Conservation (phyloP, 2,888 invertebrate species). For the Endomychus coccineus region DNA sequence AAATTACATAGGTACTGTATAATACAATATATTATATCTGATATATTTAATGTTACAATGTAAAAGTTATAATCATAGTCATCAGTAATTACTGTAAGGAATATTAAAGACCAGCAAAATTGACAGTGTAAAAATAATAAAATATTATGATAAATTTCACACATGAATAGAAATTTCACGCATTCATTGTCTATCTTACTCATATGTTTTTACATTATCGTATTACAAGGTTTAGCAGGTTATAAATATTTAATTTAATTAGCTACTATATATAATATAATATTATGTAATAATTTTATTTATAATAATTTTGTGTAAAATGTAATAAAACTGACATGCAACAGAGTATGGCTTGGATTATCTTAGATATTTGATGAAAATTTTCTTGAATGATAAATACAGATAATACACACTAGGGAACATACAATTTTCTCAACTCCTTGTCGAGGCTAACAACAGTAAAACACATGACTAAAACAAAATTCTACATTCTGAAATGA, state of each 20-base stretch:
- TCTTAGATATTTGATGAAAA: too few relatives aligned
- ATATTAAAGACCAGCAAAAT: conserved; percentile 40
- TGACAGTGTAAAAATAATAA: conserved; percentile 39
- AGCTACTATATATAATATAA: conserved; percentile 41
- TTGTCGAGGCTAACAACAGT: too few relatives aligned
- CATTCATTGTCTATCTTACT: conserved; percentile 42
- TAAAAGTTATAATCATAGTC: conserved; percentile 32
- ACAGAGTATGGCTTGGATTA: conserved; percentile 42
- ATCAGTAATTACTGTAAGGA: conserved; percentile 26
- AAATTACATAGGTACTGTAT: conserved; percentile 32
- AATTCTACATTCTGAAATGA: too few relatives aligned
- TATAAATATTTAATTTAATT: conserved; percentile 43
- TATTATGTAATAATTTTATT: conserved; percentile 38
- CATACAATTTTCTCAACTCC: too few relatives aligned
- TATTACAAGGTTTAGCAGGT: conserved; percentile 42
- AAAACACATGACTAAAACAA: too few relatives aligned
- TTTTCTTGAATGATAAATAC: too few relatives aligned
- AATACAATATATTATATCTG: conserved; percentile 34
- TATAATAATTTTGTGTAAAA: conserved; percentile 43
- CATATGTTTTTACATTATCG: conserved; percentile 44
- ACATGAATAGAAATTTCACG: conserved; percentile 34
- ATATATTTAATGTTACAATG: conserved; percentile 27
- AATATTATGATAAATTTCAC: conserved; percentile 33
- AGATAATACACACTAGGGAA: too few relatives aligned
- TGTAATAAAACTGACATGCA: conserved; percentile 45